Evolutionary conservation across 2,888 invertebrate genomes (phyloP).

Genomic region (Tetragonisca angustula): DNA sequence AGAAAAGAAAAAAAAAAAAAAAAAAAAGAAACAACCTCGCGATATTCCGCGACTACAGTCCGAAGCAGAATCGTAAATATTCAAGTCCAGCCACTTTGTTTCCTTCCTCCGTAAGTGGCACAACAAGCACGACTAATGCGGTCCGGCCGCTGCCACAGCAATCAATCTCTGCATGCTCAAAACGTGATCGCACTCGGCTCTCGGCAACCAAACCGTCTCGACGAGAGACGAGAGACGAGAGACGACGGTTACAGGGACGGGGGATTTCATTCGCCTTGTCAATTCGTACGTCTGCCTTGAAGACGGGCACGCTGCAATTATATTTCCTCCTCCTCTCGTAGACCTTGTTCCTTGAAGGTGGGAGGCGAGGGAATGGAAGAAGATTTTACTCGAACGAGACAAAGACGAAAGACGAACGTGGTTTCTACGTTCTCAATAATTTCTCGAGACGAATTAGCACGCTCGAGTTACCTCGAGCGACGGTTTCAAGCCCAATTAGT

Average conservation of each 20-base stretch:
- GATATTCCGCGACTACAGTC: neutral
- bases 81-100: slow-evolving; percentile 44
- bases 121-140: slow-evolving; percentile 3
- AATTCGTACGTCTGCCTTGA: slow-evolving; percentile 19
- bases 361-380: no score
- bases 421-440: slow-evolving; percentile 21
- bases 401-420: slow-evolving; percentile 4
- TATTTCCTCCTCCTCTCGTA: neutral
- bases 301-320: slow-evolving; percentile 33
- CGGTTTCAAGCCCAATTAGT: neutral
- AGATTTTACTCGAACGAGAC: neutral
- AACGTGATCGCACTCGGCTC: slow-evolving; percentile 15
- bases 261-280: slow-evolving; percentile 33
- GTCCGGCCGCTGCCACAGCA: neutral
- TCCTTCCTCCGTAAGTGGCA: slow-evolving; percentile 31
- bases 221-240: neutral
- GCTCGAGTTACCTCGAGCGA: neutral
- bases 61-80: slow-evolving; percentile 33
- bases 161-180: slow-evolving; percentile 38
- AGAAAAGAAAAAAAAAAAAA: no score
- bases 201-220: no score
- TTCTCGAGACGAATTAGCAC: neutral
- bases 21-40: neutral
- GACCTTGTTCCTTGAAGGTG: neutral
- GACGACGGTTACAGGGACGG: neutral